Percentiles rank a stretch among this genome's conserved stretches.
These are phyloP conservation scores for Kuschelorhynchus macadamiae DNA, from an alignment of 2,888 invertebrate species.

Conservation along the genomic window DNA sequence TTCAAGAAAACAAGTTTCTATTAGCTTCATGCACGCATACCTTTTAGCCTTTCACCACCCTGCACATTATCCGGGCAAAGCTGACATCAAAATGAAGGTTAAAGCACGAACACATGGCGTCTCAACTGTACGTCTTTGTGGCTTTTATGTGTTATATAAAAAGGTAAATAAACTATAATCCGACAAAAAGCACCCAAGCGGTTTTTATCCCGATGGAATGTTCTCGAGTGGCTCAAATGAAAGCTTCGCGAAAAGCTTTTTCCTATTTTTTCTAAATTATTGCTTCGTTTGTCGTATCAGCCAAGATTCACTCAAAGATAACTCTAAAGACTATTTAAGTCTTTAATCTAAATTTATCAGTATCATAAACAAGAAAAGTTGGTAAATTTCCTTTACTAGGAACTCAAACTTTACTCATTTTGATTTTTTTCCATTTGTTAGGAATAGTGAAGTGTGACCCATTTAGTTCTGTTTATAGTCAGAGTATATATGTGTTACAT, in stretches of 20 bases:
- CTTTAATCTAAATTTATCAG: too few species aligned
- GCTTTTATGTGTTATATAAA: constrained; percentile 41
- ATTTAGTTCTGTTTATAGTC: too few species aligned
- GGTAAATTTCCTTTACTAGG: too few species aligned
- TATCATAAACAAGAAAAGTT: too few species aligned
- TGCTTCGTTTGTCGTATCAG: not conserved
- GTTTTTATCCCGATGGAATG: constrained; percentile 21
- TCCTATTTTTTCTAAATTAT: constrained; percentile 9
- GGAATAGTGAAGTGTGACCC: too few species aligned
- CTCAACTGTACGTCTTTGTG: constrained; percentile 24
- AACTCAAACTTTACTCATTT: too few species aligned
- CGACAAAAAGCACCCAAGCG: constrained; percentile 29
- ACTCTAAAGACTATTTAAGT: too few species aligned
- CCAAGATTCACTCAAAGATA: too few species aligned
- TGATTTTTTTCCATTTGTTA: too few species aligned
- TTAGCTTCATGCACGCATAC: constrained; percentile 33
- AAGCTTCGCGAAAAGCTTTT: constrained; percentile 26
- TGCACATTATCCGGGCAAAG: constrained; percentile 27
- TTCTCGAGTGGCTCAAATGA: constrained; percentile 23
- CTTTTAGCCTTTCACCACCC: constrained; percentile 42
- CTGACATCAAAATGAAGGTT: constrained; percentile 37
- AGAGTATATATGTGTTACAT: too few species aligned
- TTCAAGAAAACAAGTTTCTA: constrained; percentile 19
- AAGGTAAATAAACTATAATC: constrained; percentile 42
- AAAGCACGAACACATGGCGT: constrained; percentile 39